Evolutionary conservation across 2,888 invertebrate species (phyloP).

Genomic region (Ormyrus thymus): DNA sequence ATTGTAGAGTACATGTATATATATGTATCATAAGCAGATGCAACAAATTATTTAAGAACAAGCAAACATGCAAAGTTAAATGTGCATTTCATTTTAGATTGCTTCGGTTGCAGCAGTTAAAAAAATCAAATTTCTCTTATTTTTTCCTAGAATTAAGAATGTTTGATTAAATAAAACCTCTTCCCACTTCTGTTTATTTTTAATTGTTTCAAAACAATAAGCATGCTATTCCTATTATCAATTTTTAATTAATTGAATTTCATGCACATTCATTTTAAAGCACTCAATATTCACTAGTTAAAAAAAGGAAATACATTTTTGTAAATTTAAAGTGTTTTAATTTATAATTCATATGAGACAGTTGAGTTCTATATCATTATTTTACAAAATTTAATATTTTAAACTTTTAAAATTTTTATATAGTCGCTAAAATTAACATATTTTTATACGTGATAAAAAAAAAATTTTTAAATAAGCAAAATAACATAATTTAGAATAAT

Average conservation of each 20-base stretch:
- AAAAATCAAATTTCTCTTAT: not conserved
- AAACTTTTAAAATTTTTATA: not conserved
- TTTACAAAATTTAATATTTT: not conserved
- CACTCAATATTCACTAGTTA: not conserved
- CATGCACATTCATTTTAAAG: not conserved
- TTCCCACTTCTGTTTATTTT: not conserved
- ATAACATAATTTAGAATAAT: not conserved
- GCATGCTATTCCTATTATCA: not conserved
- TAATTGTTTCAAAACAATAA: not conserved
- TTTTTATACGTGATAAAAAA: too few species aligned
- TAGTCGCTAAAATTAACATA: not conserved
- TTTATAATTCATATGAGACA: not conserved
- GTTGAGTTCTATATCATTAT: not conserved
- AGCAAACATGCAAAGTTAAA: slow-evolving; percentile 13
- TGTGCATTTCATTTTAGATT: not conserved
- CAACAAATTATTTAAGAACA: not conserved
- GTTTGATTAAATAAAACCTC: not conserved
- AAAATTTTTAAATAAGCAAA: not conserved
- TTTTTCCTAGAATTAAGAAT: not conserved
- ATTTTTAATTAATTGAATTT: not conserved
- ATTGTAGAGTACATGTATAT: not conserved
- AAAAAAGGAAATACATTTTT: not conserved
- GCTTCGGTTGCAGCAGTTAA: slow-evolving; percentile 44
- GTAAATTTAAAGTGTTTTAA: not conserved
- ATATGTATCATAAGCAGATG: slow-evolving; percentile 24